These are phyloP conservation scores for Halictus ligatus DNA, from an alignment of 2,888 invertebrate genomes.

Conservation along the genomic window DNA sequence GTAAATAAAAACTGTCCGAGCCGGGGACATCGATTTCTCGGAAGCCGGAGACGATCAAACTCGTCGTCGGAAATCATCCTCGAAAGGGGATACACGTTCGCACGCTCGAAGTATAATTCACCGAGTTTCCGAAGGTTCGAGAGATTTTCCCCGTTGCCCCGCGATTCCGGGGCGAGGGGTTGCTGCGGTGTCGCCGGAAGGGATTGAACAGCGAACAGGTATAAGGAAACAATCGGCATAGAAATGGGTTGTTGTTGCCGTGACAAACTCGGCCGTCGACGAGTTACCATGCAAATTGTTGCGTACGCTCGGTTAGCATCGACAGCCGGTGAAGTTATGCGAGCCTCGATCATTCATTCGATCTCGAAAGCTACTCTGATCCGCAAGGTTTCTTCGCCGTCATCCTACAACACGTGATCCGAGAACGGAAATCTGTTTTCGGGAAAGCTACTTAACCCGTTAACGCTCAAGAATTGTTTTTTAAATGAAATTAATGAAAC, in stretches of 20 bases:
- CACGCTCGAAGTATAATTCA: slow-evolving; percentile 22
- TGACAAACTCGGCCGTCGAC: slow-evolving; percentile 46
- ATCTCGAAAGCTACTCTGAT: background rate
- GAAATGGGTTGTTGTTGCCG: slow-evolving; percentile 74
- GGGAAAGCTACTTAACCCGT: background rate
- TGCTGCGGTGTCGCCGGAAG: slow-evolving; percentile 24
- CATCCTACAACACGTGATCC: background rate
- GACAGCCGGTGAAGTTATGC: slow-evolving; percentile 48
- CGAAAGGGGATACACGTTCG: background rate
- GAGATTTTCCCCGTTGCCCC: slow-evolving; percentile 19
- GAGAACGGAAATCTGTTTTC: background rate
- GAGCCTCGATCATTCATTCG: background rate
- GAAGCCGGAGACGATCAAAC: background rate
- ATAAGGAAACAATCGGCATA: slow-evolving; percentile 78
- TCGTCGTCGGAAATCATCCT: background rate
- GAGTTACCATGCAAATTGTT: slow-evolving; percentile 73
- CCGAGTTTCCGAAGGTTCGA: slow-evolving; percentile 2
- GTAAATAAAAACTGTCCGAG: background rate
- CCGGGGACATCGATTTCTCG: background rate
- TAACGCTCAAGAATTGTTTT: no score
- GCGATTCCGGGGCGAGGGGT: slow-evolving; percentile 13
- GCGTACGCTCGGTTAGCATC: slow-evolving; percentile 55
- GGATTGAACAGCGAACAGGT: slow-evolving; percentile 49
- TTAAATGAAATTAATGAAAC: no score
- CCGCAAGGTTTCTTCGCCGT: background rate